These are phyloP conservation scores for Cottus gobio DNA, from an alignment of 2,113 vertebrate genomes.

Conservation along the genomic window DNA sequence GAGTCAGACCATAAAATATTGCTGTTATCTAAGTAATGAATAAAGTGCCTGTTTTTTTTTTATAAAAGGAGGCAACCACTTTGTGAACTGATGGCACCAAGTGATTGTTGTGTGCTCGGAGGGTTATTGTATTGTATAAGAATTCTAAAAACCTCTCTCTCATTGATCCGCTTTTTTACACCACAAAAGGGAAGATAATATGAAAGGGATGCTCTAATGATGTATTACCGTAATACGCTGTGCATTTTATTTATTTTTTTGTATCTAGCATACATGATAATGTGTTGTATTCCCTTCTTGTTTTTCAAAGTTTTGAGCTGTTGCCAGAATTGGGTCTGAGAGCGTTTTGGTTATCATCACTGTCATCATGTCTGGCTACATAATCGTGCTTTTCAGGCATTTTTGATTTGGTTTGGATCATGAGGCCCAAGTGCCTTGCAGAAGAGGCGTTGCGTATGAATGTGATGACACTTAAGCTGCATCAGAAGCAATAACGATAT, in stretches of 20 bases:
- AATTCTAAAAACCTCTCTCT: conserved; percentile 38
- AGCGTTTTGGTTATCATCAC: conserved; percentile 28
- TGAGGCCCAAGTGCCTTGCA: conserved; percentile 50
- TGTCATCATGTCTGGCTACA: conserved; percentile 22
- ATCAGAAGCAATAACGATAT: conserved; percentile 50
- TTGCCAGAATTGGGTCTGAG: conserved; percentile 11
- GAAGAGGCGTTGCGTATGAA: background rate
- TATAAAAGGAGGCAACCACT: background rate
- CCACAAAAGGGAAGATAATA: background rate
- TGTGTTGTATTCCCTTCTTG: conserved; percentile 42
- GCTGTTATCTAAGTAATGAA: conserved; percentile 43
- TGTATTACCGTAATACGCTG: background rate
- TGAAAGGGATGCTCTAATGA: conserved; percentile 33
- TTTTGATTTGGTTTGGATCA: conserved; percentile 41
- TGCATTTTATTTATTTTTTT: background rate
- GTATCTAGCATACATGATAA: too few species aligned
- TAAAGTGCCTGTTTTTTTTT: conserved; percentile 60
- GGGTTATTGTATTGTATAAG: background rate
- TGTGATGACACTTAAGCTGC: conserved; percentile 15
- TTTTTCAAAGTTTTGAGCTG: conserved; percentile 36
- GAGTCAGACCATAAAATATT: conserved; percentile 8
- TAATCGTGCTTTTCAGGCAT: conserved; percentile 15
- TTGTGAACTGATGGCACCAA: conserved; percentile 10
- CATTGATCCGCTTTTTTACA: conserved; percentile 18
- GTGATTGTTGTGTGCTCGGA: background rate